Evolutionary conservation across 2,797 vertebrate genomes (phyloP).

Genomic region (Acrossocheilus fasciatus): DNA sequence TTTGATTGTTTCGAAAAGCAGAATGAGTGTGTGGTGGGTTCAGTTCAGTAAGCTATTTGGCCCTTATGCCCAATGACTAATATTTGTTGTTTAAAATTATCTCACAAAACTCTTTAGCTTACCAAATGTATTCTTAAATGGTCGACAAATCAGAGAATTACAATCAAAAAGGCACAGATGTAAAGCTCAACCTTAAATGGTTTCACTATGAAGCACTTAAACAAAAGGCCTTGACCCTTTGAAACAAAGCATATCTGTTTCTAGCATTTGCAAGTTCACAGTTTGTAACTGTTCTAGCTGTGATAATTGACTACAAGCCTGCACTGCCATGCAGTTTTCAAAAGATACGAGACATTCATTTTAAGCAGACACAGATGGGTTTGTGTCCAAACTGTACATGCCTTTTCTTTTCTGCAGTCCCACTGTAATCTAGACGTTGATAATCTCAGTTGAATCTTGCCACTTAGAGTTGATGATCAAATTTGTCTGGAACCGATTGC

Average conservation of each 20-base stretch:
- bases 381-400: not conserved
- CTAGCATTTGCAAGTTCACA: constrained; percentile 4
- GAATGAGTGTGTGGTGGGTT: not conserved
- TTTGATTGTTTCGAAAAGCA: not conserved
- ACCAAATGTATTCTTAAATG: constrained; percentile 4
- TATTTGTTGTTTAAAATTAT: not conserved
- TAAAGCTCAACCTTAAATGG: constrained; percentile 31
- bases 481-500: constrained; percentile 31
- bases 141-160: not conserved
- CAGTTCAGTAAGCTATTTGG: constrained; percentile 4
- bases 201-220: constrained; percentile 41
- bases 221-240: constrained; percentile 37
- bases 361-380: not conserved
- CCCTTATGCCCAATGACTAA: not conserved
- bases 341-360: not conserved
- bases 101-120: not conserved
- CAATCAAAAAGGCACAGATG: constrained; percentile 44
- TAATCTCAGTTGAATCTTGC: not conserved
- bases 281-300: constrained; percentile 27
- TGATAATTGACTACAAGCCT: constrained; percentile 38
- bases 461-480: not conserved
- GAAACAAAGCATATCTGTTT: constrained; percentile 13
- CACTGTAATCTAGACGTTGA: not conserved
- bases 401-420: not conserved
- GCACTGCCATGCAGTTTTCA: constrained; percentile 34